These are phyloP conservation scores for Drosophila albomicans DNA, from an alignment of 1,140 invertebrate genomes.

Conservation along the genomic window DNA sequence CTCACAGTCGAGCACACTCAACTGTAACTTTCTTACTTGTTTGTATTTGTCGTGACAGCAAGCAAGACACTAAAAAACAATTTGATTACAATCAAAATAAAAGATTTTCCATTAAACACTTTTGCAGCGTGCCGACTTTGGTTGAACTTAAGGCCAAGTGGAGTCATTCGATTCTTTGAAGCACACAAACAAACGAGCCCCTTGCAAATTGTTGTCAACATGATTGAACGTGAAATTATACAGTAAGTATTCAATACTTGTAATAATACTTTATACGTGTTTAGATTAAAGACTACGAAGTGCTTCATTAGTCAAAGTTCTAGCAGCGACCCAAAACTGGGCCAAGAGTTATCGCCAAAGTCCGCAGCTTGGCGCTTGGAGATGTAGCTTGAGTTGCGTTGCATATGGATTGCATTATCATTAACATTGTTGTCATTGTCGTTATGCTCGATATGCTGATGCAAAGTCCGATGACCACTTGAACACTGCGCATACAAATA, in stretches of 20 bases:
- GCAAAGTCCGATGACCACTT: slow-evolving; percentile 64
- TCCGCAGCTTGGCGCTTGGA: slow-evolving; percentile 19
- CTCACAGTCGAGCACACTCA: no score
- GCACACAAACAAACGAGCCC: background rate
- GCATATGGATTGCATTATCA: slow-evolving; percentile 51
- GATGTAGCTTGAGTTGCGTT: background rate
- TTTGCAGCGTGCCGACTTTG: slow-evolving; percentile 31
- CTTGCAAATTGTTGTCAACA: slow-evolving; percentile 27
- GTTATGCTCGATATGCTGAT: slow-evolving; percentile 46
- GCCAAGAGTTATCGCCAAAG: slow-evolving; percentile 70
- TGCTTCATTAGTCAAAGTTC: slow-evolving; percentile 33
- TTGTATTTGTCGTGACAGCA: slow-evolving; percentile 5
- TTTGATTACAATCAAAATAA: slow-evolving; percentile 8
- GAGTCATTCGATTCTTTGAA: background rate
- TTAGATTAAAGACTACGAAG: background rate
- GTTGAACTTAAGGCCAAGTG: slow-evolving; percentile 32
- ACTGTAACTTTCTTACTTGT: no score
- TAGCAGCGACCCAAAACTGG: slow-evolving; percentile 44
- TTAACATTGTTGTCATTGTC: slow-evolving; percentile 40
- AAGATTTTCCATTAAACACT: slow-evolving; percentile 25
- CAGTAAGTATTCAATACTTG: slow-evolving; percentile 61
- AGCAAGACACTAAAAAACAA: background rate
- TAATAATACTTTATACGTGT: background rate
- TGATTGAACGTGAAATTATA: slow-evolving; percentile 78
- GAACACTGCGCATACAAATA: slow-evolving; percentile 70